These are phyloP conservation scores for Thysanoteuthis rhombus DNA, from an alignment of 2,888 invertebrate species.

Conservation along the genomic window DNA sequence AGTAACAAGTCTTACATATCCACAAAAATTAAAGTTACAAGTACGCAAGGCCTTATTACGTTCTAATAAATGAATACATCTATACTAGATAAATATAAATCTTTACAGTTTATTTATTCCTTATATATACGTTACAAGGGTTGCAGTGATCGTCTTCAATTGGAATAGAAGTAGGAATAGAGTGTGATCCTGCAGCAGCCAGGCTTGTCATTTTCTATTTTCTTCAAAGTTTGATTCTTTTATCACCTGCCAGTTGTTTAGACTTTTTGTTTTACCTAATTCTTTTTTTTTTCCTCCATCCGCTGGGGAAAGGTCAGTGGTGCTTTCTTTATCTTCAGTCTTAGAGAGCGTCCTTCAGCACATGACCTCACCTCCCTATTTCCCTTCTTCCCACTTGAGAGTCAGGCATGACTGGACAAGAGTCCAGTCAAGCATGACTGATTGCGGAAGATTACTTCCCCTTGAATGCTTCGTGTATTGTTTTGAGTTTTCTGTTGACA, in stretches of 20 bases:
- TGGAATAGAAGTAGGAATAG: no score
- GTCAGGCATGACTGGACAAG: not conserved
- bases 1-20: no score
- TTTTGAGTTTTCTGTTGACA: not conserved
- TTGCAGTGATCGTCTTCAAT: no score
- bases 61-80: no score
- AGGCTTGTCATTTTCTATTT: no score
- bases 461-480: not conserved
- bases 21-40: no score
- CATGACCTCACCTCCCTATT: not conserved
- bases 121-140: no score
- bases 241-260: not conserved
- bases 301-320: not conserved
- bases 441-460: not conserved
- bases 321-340: not conserved
- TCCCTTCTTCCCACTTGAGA: not conserved
- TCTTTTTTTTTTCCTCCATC: not conserved
- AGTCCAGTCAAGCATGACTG: not conserved
- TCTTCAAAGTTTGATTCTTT: not conserved
- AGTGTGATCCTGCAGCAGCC: no score
- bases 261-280: not conserved
- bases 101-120: no score
- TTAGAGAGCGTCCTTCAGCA: not conserved
- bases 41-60: no score
- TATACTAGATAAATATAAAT: no score